phyloP scores from a whole-genome alignment of 2,888 invertebrate genomes.

The Syrphus vitripennis region DNA sequence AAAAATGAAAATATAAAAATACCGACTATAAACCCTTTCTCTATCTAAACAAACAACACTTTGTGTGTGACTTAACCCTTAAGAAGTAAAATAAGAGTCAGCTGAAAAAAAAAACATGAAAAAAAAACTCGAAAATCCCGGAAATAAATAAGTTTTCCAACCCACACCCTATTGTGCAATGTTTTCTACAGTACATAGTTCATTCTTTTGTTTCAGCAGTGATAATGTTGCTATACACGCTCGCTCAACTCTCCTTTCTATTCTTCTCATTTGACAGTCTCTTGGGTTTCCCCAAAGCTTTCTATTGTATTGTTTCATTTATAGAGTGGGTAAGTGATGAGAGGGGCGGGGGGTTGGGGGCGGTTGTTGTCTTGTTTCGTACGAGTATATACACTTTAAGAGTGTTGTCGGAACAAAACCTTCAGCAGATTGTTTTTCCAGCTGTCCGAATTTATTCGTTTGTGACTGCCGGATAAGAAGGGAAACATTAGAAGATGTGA shows the following conservation, averaged over 20 bases:
- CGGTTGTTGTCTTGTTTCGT: background rate
- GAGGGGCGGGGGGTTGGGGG: no score
- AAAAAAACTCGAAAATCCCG: constrained; percentile 28
- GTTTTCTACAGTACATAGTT: constrained; percentile 14
- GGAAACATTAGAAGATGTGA: background rate
- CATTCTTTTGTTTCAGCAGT: constrained; percentile 38
- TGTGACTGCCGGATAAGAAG: constrained; percentile 47
- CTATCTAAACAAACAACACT: background rate
- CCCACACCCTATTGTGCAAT: constrained; percentile 5
- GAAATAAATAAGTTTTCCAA: constrained; percentile 54
- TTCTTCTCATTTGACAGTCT: constrained; percentile 26
- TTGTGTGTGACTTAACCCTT: constrained; percentile 38
- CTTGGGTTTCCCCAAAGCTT: background rate
- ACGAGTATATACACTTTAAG: background rate
- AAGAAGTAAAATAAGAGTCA: constrained; percentile 17
- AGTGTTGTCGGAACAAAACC: constrained; percentile 32
- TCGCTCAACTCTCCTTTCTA: constrained; percentile 10
- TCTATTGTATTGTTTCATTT: background rate
- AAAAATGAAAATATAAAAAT: background rate
- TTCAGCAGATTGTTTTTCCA: constrained; percentile 62
- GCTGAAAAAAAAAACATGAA: background rate
- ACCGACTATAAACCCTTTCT: background rate
- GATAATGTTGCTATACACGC: constrained; percentile 25
- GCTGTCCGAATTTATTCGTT: constrained; percentile 66
- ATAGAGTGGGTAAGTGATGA: background rate